Base-by-base conservation (phyloP, 2,113 vertebrate genomes). In the Lipophrys pholis region DNA sequence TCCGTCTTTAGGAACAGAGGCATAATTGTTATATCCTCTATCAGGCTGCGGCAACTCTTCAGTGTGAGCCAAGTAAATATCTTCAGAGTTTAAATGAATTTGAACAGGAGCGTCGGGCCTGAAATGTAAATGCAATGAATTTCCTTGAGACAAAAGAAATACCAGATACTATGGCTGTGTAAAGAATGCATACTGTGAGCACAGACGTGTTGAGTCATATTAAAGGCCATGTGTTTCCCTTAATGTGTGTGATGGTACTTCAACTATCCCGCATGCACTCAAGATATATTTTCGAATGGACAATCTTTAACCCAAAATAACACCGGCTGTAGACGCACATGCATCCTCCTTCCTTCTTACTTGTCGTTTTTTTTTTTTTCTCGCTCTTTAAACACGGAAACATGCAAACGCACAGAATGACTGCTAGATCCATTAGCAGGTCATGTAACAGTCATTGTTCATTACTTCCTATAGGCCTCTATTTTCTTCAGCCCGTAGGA, bases 381-480 rank as follows among this genome's bases (percentile, higher is more conserved):
- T 40, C 36, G 11, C 42, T 59, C 16, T 67, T 21, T 56, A 69
- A 76, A 84, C 68, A 54, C 45, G 51, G 35, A 53, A 49, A 54
- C 38, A 57, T 61, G 11, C 41, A 76, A 63, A 49, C 17, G 36
- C 21, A 46, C 5, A 0, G 58, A 42, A 57, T 9, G 7, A 84
- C 92, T 94, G 93, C 55, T 93, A 83, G 49, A 92, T 91, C 86
- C 89, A 94, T 94, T 93, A 94, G 87, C 64, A 70, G 91, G 91
- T 93, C 93, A 93, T 88, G 89, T 87, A 92, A 86, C 87, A 94
- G 92, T 93, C 93, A 94, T 92, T 94, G 92, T 94, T 92, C 92
- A 93, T 91, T 91, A 87, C 91, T 93, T 91, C 88, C 81, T 89
- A 92, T 91, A 85, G 78, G 87, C 67, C 88, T 80, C 85, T 93